These are phyloP conservation scores for Phyllostomus discolor DNA, from an alignment of 2,113 vertebrate genomes.

Conservation along the genomic window DNA sequence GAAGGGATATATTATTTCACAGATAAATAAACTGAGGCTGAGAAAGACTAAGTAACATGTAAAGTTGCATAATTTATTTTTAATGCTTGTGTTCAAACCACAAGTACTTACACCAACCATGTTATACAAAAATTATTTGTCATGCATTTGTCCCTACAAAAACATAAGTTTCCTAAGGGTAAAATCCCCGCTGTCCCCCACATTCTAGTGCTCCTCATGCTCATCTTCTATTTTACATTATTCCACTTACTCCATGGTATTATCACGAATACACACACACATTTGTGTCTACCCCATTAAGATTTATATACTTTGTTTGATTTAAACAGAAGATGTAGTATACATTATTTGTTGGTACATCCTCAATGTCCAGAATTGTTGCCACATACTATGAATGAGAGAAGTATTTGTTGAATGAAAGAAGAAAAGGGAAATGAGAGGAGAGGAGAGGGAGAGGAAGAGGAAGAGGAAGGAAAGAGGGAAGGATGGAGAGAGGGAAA, in stretches of 20 bases:
- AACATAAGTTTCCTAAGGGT: neutral
- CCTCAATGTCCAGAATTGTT: neutral
- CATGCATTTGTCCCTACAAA: neutral
- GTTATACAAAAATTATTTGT: neutral
- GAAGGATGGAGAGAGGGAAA: too few relatives aligned
- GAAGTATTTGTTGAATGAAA: neutral
- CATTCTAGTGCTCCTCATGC: neutral
- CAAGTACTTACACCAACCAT: neutral
- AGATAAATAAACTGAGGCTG: neutral
- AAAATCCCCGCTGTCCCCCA: neutral
- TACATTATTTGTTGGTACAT: neutral
- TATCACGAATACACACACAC: too few relatives aligned
- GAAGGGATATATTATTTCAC: neutral
- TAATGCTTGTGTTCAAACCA: neutral
- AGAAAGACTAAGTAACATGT: neutral
- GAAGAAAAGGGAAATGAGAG: neutral
- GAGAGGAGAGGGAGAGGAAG: too few relatives aligned
- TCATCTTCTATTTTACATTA: neutral
- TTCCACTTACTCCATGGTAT: neutral
- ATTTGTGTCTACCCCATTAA: neutral
- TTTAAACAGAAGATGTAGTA: neutral
- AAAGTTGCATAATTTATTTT: neutral
- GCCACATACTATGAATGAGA: neutral
- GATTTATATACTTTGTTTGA: neutral
- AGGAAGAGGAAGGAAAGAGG: neutral